phyloP scores from a whole-genome alignment of 2,113 vertebrate genomes.

The Notothenia coriiceps region DNA sequence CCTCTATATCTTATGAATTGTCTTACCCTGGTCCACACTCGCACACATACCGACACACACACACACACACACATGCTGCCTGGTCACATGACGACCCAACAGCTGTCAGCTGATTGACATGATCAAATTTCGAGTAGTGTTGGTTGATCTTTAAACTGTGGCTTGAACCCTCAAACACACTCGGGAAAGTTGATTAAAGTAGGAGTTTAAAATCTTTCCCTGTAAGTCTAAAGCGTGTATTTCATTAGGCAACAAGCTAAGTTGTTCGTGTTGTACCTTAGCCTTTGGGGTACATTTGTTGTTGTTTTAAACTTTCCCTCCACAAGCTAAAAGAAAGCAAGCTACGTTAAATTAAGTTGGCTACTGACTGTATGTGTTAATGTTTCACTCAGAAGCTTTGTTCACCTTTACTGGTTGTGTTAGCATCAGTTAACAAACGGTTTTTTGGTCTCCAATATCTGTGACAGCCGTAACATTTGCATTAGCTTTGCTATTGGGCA shows the following conservation, averaged over 20 bases:
- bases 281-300: not conserved
- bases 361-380: not conserved
- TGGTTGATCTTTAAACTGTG: not conserved
- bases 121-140: constrained; percentile 45
- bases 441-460: not conserved
- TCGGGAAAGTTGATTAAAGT: not conserved
- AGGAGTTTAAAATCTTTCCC: not conserved
- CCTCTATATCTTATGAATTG: no score
- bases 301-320: not conserved
- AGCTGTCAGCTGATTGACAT: constrained; percentile 58
- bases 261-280: not conserved
- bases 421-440: not conserved
- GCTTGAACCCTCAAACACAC: not conserved
- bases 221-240: constrained; percentile 23
- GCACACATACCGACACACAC: not conserved
- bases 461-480: not conserved
- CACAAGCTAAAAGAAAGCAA: not conserved
- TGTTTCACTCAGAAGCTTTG: not conserved
- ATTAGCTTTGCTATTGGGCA: not conserved
- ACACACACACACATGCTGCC: constrained; percentile 4
- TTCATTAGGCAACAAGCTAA: not conserved
- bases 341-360: not conserved
- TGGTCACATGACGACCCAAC: constrained; percentile 53
- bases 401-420: not conserved
- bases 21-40: no score